These are phyloP conservation scores for Tigriopus californicus DNA, from an alignment of 2,888 invertebrate species.

Conservation along the genomic window DNA sequence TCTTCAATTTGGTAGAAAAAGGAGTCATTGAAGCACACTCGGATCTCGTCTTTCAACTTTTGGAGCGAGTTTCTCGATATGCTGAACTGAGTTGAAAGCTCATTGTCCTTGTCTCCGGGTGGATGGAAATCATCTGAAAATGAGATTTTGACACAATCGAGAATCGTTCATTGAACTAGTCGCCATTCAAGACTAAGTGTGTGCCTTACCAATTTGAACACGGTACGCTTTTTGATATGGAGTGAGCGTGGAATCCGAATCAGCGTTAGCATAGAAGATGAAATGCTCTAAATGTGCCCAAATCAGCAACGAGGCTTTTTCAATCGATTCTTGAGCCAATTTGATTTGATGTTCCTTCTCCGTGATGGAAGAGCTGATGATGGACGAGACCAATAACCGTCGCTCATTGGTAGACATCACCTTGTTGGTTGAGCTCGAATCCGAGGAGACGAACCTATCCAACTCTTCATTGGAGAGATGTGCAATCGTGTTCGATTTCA, in stretches of 20 bases:
- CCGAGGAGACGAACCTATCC: neutral
- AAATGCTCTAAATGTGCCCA: slow-evolving; percentile 15
- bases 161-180: neutral
- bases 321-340: neutral
- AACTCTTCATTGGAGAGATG: slow-evolving; percentile 1
- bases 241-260: neutral
- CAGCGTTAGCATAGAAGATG: neutral
- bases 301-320: slow-evolving; percentile 1
- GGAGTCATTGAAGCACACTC: slow-evolving; percentile 3
- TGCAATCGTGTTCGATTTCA: neutral
- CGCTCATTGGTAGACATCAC: neutral
- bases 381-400: neutral
- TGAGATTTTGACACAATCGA: neutral
- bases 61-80: too few species aligned
- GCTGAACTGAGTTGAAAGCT: neutral
- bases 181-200: neutral
- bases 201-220: neutral
- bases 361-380: neutral
- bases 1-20: slow-evolving; percentile 8
- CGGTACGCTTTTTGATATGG: neutral
- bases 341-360: slow-evolving; percentile 7
- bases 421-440: neutral
- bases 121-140: neutral
- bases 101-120: neutral
- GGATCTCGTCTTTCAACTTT: slow-evolving; percentile 11